Conservation (phyloP, 2,113 vertebrate genomes). For the human region DNA sequence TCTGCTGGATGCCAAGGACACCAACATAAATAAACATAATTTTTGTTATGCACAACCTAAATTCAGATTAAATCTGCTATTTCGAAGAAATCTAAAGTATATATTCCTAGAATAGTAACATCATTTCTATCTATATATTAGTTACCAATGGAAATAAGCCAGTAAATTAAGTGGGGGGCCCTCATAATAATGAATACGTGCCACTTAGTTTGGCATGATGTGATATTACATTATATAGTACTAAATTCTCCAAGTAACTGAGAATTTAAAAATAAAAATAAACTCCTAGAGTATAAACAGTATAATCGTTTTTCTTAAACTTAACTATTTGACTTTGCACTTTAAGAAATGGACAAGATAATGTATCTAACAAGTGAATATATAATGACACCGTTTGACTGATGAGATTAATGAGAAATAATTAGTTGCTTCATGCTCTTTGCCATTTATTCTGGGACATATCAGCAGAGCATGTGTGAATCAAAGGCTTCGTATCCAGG, state of each 20-base stretch:
- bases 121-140: neutral
- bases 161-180: neutral
- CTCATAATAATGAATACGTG: neutral
- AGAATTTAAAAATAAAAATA: neutral
- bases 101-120: neutral
- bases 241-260: neutral
- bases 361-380: neutral
- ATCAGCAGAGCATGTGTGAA: neutral
- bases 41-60: neutral
- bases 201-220: neutral
- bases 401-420: conserved; percentile 38
- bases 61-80: neutral
- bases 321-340: neutral
- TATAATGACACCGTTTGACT: neutral
- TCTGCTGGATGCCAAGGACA: neutral
- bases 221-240: neutral
- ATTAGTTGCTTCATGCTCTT: neutral
- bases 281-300: neutral
- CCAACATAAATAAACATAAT: neutral
- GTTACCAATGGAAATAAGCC: neutral
- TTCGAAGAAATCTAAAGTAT: neutral
- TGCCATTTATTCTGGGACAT: neutral
- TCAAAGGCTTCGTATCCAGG: neutral
- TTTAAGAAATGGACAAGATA: neutral
- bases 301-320: conserved; percentile 23